phyloP scores from a whole-genome alignment of 2,888 invertebrate genomes.

The Heliconius erato region DNA sequence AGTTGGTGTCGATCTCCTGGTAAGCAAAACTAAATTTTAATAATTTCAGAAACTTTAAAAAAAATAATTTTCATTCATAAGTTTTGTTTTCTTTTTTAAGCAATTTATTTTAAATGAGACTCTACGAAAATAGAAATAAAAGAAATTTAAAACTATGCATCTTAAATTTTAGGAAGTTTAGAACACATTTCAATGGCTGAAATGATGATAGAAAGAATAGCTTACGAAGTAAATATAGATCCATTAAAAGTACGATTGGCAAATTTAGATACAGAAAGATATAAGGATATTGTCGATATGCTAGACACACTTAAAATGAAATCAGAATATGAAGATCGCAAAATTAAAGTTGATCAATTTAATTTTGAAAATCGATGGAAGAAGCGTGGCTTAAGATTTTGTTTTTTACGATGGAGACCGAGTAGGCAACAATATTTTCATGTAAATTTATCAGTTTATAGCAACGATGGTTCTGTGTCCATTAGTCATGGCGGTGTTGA shows the following conservation, averaged over 20 bases:
- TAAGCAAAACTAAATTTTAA: constrained; percentile 35
- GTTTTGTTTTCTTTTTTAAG: too few relatives aligned
- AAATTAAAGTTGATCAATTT: constrained; percentile 81
- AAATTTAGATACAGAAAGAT: constrained; percentile 71
- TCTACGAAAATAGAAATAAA: too few relatives aligned
- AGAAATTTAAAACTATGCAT: not conserved
- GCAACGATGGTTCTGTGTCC: constrained; percentile 89
- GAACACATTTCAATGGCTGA: constrained; percentile 88
- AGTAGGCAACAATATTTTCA: constrained; percentile 82
- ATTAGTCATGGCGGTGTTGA: constrained; percentile 90
- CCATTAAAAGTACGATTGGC: constrained; percentile 81
- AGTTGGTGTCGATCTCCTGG: constrained; percentile 62
- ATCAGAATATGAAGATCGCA: constrained; percentile 76
- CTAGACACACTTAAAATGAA: constrained; percentile 74
- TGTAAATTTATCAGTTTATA: constrained; percentile 88
- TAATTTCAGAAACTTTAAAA: too few relatives aligned
- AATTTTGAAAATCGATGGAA: constrained; percentile 91
- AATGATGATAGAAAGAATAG: constrained; percentile 88
- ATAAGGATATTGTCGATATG: constrained; percentile 73
- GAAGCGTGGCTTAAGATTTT: constrained; percentile 90
- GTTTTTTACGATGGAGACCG: constrained; percentile 88
- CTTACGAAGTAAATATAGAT: constrained; percentile 84
- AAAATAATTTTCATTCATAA: too few relatives aligned
- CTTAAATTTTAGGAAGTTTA: constrained; percentile 79
- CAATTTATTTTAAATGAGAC: too few relatives aligned